phyloP scores from a whole-genome alignment of 2,113 vertebrate species.

The Tychaedon coryphoeus region DNA sequence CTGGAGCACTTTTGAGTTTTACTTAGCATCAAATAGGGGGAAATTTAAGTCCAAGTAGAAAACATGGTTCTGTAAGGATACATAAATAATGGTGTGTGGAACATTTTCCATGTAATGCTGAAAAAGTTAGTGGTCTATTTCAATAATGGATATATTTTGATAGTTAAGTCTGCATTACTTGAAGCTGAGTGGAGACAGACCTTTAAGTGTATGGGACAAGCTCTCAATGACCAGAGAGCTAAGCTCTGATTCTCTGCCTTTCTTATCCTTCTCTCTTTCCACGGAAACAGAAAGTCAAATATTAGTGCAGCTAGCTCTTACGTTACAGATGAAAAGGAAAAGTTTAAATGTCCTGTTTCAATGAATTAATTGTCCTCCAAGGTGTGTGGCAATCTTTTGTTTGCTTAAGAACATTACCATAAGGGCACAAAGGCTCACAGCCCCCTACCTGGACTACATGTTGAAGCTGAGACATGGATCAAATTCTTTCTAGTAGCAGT shows the following conservation, averaged over 20 bases:
- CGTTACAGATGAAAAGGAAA: slow-evolving; percentile 44
- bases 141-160: background rate
- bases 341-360: slow-evolving; percentile 27
- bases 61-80: background rate
- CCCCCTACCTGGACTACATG: slow-evolving; percentile 27
- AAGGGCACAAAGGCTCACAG: slow-evolving; percentile 20
- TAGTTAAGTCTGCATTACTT: background rate
- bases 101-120: background rate
- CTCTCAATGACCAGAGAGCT: background rate
- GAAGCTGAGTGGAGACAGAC: background rate
- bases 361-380: slow-evolving; percentile 33
- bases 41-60: background rate
- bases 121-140: background rate
- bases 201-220: background rate
- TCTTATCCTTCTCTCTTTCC: slow-evolving; percentile 24
- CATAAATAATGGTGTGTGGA: background rate
- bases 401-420: slow-evolving; percentile 36
- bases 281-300: slow-evolving; percentile 52
- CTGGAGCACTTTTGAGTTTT: background rate
- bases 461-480: slow-evolving; percentile 34
- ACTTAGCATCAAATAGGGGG: background rate
- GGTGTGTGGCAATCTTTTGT: slow-evolving; percentile 25
- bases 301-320: slow-evolving; percentile 41
- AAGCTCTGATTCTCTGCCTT: background rate
- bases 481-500: slow-evolving; percentile 40